Base-by-base conservation (phyloP, 1,140 invertebrate species). In the Oppia nitens region DNA sequence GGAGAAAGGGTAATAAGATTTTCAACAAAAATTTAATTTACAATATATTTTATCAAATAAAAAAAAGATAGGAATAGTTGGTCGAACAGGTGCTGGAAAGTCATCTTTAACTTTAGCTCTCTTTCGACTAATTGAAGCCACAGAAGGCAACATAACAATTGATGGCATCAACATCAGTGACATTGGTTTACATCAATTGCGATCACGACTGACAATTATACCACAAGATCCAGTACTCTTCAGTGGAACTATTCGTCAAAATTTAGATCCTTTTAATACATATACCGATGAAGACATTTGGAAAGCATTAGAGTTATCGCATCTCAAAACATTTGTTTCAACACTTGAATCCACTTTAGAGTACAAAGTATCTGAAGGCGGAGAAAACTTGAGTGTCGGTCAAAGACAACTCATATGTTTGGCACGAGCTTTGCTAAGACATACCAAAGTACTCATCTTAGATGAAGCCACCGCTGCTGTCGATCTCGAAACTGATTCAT, bases 191-290 rank as follows among this genome's bases (percentile, higher is more conserved):
- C 88, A 96, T 70, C 81, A 87, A 63, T 71, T 98, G 24, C 77
- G 94, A 77, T 73, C 73, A n/a, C 70, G 84, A 62, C 76, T 97
- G 24, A 95, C 91, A 17, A 93, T 94, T 66, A 93, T 95, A 71
- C 85, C 85, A 50, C 85, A 87, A 75, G 79, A 76, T 60, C 74
- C 75, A 14, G 71, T 75, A 12, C 61, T 75, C 6, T 75, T 81
- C 64, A 71, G 74, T 60, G 79, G 77, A 21, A 73, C 72, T 21
- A 64, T 80, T 24, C 68, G 79, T 65, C 68, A 50, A 3, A 69
- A 69, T 62, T 55, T 69, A 17, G 68, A 70, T 57, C 68, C 68
- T 45, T 64, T 64, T 17, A n/a, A 55, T 24, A 14, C 4, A 40
- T 60, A 61, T 48, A 49, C 53, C 9, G 66, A 66, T 55, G 54